Conservation (phyloP, 1,140 invertebrate species). For the Eurosta solidaginis region DNA sequence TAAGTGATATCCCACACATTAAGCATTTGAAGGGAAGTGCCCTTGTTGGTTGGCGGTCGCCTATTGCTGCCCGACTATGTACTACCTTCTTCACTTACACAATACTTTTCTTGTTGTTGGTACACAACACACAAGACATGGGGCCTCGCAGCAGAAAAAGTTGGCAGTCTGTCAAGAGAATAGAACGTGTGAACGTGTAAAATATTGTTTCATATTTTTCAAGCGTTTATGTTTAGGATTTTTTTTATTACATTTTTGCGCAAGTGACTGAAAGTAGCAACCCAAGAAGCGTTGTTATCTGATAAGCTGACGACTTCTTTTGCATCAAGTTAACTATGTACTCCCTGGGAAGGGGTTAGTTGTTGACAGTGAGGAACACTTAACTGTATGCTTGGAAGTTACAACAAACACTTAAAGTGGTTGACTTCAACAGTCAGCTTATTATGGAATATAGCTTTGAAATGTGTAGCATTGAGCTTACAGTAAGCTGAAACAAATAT, state of each 20-base stretch:
- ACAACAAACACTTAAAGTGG: too few species aligned
- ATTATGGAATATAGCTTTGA: too few species aligned
- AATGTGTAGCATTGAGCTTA: too few species aligned
- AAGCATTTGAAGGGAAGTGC: not conserved
- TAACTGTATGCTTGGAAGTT: too few species aligned
- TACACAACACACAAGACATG: not conserved
- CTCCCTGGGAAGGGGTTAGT: not conserved
- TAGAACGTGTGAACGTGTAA: not conserved
- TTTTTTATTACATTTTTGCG: not conserved
- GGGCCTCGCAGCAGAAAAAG: not conserved
- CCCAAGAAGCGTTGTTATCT: not conserved
- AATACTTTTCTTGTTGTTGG: not conserved
- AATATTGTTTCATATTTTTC: conserved; percentile 21
- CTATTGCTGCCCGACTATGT: not conserved
- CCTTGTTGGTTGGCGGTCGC: too few species aligned
- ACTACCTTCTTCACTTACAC: not conserved
- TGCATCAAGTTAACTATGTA: too few species aligned
- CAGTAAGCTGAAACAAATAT: too few species aligned
- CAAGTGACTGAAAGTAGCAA: not conserved
- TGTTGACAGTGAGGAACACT: too few species aligned
- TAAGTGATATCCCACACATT: too few species aligned
- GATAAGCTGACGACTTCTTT: conserved; percentile 9
- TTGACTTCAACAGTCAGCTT: too few species aligned
- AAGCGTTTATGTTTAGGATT: not conserved
- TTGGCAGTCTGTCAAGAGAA: not conserved